These are phyloP conservation scores for Furnarius figulus DNA, from an alignment of 2,113 vertebrate species.

Conservation along the genomic window DNA sequence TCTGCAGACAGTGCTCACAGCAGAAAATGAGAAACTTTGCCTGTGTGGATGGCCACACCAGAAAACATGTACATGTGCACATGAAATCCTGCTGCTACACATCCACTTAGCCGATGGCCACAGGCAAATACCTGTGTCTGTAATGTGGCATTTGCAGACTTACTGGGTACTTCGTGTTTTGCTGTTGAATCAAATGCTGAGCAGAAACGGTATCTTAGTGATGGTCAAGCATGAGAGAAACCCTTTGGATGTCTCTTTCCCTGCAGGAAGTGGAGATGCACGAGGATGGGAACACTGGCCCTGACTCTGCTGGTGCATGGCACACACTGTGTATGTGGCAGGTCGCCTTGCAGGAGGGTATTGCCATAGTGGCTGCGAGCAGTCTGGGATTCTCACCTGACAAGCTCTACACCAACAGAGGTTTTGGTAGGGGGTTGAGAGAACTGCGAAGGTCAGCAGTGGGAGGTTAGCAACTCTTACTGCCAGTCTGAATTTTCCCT, in stretches of 20 bases:
- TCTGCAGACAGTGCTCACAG: neutral
- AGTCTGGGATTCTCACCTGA: neutral
- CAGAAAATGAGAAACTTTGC: neutral
- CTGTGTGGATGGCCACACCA: neutral
- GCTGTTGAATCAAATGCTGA: neutral
- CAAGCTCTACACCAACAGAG: fast-evolving
- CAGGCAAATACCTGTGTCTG: neutral
- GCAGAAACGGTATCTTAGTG: neutral
- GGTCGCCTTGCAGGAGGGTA: neutral
- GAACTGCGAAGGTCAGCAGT: fast-evolving
- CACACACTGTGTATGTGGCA: fast-evolving
- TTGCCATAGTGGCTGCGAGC: fast-evolving
- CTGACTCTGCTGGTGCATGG: neutral
- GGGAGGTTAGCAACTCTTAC: neutral
- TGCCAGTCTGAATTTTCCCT: neutral
- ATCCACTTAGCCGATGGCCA: fast-evolving
- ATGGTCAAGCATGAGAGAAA: neutral
- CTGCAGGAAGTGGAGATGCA: fast-evolving
- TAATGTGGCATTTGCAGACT: neutral
- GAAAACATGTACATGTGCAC: fast-evolving
- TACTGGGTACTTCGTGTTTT: fast-evolving
- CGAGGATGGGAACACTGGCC: fast-evolving
- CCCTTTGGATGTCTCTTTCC: neutral
- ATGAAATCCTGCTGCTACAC: fast-evolving
- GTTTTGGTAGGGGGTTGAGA: neutral